These are phyloP conservation scores for Cartodere bifasciata DNA, from an alignment of 2,888 invertebrate species.

Conservation along the genomic window DNA sequence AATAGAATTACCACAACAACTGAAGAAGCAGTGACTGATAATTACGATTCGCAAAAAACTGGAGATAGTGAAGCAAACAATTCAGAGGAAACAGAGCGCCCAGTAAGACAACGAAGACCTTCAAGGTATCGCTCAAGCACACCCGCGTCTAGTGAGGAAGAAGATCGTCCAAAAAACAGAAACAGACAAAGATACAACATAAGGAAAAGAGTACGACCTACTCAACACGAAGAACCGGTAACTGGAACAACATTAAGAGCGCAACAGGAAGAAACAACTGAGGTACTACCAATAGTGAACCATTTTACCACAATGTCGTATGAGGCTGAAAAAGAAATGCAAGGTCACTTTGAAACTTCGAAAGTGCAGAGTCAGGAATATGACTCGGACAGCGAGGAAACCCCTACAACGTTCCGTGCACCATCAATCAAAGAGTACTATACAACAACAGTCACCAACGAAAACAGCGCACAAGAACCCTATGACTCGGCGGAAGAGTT, in stretches of 20 bases:
- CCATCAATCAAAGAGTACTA: too few species aligned
- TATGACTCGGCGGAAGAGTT: too few species aligned
- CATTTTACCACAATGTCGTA: slow-evolving; percentile 10
- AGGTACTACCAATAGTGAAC: slow-evolving; percentile 9
- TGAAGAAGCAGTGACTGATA: slow-evolving; percentile 14
- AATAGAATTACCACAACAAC: slow-evolving; percentile 15
- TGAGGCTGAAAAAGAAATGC: too few species aligned
- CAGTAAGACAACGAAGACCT: background rate
- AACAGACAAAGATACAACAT: slow-evolving; percentile 1
- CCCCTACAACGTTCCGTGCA: too few species aligned
- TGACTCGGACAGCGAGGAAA: background rate
- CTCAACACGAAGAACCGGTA: slow-evolving; percentile 6
- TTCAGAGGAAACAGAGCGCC: slow-evolving; percentile 7
- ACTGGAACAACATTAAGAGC: slow-evolving; percentile 4
- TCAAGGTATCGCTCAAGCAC: slow-evolving; percentile 1
- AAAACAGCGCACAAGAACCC: too few species aligned
- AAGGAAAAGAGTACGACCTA: background rate
- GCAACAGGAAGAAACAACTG: slow-evolving; percentile 6
- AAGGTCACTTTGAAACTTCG: too few species aligned
- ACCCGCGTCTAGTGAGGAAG: background rate
- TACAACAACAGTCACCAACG: too few species aligned
- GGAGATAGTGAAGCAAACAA: slow-evolving; percentile 18
- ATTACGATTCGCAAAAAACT: slow-evolving; percentile 22
- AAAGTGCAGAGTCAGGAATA: background rate
- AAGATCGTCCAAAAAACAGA: slow-evolving; percentile 6